These are phyloP conservation scores for Brenthis daphne DNA, from an alignment of 2,888 invertebrate genomes.

Conservation along the genomic window DNA sequence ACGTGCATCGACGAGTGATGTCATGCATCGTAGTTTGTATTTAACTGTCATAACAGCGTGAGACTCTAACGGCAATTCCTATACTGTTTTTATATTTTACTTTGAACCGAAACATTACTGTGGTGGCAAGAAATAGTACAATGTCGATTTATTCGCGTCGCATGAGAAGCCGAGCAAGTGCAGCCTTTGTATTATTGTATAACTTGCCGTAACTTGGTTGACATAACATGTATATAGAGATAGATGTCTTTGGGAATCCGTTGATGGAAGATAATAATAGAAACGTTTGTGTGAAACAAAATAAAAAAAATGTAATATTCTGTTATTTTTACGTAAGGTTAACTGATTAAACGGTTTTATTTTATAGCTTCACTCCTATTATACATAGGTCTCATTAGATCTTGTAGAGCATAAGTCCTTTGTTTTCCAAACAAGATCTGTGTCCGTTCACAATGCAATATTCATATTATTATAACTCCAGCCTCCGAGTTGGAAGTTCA, in stretches of 20 bases:
- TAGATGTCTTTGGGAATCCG: constrained; percentile 21
- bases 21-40: constrained; percentile 36
- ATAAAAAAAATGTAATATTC: neutral
- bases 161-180: constrained; percentile 71
- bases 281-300: neutral
- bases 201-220: constrained; percentile 56
- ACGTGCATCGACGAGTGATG: constrained; percentile 34
- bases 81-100: constrained; percentile 20
- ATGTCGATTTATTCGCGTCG: constrained; percentile 54
- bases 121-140: constrained; percentile 54
- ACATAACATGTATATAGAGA: constrained; percentile 44
- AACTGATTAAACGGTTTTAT: neutral
- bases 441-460: too few relatives aligned
- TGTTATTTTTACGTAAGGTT: constrained; percentile 1
- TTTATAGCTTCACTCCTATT: too few relatives aligned
- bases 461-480: too few relatives aligned
- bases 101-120: constrained; percentile 23
- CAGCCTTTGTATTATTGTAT: constrained; percentile 65
- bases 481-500: too few relatives aligned
- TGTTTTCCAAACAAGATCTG: too few relatives aligned
- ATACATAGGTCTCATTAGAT: too few relatives aligned
- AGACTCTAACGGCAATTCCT: constrained; percentile 31
- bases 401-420: too few relatives aligned
- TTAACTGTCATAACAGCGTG: constrained; percentile 37
- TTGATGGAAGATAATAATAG: constrained; percentile 15